These are phyloP conservation scores for Tenthredo livida DNA, from an alignment of 2,888 invertebrate genomes.

Conservation along the genomic window DNA sequence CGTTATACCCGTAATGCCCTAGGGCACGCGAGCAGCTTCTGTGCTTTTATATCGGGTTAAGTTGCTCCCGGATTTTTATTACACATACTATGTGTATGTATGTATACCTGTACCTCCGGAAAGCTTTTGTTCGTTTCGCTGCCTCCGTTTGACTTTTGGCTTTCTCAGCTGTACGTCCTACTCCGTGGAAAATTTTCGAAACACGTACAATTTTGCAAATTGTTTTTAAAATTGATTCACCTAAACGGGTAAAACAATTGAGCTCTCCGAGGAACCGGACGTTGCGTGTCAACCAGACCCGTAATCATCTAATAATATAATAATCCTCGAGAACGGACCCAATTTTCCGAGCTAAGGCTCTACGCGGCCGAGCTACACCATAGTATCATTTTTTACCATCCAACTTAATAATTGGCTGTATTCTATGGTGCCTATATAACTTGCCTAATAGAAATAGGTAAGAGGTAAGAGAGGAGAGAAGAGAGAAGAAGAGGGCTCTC, in stretches of 20 bases:
- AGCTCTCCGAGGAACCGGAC: not conserved
- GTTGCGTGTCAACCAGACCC: constrained; percentile 43
- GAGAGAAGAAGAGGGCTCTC: constrained; percentile 52
- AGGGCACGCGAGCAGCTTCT: constrained; percentile 70
- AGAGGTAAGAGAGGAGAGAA: constrained; percentile 40
- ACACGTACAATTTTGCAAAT: not conserved
- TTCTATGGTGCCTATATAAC: constrained; percentile 59
- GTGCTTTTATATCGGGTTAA: constrained; percentile 52
- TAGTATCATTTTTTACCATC: constrained; percentile 41
- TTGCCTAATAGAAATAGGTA: constrained; percentile 65
- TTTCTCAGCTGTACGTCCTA: not conserved
- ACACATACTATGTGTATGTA: not conserved
- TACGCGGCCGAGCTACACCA: not conserved
- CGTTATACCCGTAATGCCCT: constrained; percentile 69
- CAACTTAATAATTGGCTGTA: constrained; percentile 59
- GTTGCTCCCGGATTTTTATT: constrained; percentile 50
- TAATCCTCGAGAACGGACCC: constrained; percentile 23
- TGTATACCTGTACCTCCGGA: not conserved
- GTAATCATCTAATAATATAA: constrained; percentile 44
- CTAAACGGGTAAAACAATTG: constrained; percentile 7
- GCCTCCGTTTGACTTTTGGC: not conserved
- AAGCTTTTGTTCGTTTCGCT: constrained; percentile 26
- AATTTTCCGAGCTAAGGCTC: constrained; percentile 6
- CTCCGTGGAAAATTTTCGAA: not conserved
- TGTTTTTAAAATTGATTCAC: not conserved